Conservation (phyloP, 2,113 vertebrate species). For the Dascyllus trimaculatus region DNA sequence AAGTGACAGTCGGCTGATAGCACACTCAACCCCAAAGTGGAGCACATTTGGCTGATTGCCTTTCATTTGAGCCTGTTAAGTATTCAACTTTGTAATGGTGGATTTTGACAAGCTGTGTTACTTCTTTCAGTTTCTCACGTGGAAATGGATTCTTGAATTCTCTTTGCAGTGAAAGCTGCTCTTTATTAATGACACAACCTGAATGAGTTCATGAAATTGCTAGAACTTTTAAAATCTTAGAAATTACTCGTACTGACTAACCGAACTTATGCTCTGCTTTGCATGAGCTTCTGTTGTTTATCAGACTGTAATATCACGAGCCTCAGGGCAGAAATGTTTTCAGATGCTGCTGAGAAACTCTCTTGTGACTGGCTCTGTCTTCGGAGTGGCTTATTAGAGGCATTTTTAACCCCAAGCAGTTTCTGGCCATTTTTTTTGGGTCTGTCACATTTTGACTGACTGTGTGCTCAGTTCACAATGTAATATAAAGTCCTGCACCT, state of each 20-base stretch:
- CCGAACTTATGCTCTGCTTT: constrained; percentile 9
- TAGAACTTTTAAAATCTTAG: background rate
- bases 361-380: background rate
- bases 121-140: background rate
- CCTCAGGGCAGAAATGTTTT: background rate
- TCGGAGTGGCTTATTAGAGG: background rate
- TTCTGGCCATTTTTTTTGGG: too few relatives aligned
- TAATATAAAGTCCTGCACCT: too few relatives aligned
- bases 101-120: background rate
- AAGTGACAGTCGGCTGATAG: background rate
- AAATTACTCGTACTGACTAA: background rate
- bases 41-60: background rate
- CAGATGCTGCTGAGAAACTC: constrained; percentile 31
- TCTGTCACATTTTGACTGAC: too few relatives aligned
- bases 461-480: too few relatives aligned
- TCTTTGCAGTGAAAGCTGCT: background rate
- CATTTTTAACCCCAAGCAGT: too few relatives aligned
- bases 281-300: constrained; percentile 29
- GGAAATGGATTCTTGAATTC: background rate
- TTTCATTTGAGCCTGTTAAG: background rate
- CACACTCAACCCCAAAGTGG: background rate
- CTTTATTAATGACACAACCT: constrained; percentile 8
- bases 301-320: background rate
- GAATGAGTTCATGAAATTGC: background rate
- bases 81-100: constrained; percentile 5